Conservation (phyloP, 2,797 vertebrate genomes). For the Gambusia yucatana region DNA sequence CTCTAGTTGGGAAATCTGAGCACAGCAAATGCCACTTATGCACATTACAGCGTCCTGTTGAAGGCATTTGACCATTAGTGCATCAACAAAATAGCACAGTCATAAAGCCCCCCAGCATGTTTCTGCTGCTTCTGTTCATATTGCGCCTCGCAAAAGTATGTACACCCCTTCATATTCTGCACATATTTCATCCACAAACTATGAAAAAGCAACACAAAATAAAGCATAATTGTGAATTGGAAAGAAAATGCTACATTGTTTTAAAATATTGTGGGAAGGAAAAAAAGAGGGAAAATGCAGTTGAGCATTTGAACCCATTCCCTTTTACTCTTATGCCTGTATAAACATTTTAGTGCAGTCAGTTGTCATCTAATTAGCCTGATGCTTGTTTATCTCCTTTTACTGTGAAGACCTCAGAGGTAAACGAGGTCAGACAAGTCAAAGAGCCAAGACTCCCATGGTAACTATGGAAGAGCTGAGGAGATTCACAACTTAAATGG, state of each 20-base stretch:
- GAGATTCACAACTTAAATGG: neutral
- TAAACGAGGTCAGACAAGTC: neutral
- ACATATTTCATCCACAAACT: neutral
- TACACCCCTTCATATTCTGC: neutral
- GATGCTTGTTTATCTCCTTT: neutral
- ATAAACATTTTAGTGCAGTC: neutral
- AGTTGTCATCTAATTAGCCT: neutral
- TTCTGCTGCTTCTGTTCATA: conserved; percentile 47
- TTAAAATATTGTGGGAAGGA: neutral
- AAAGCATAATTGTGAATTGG: neutral
- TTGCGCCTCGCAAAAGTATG: neutral
- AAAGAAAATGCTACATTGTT: neutral
- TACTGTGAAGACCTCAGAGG: neutral
- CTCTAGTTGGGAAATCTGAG: conserved; percentile 62
- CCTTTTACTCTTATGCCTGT: neutral
- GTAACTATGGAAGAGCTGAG: neutral
- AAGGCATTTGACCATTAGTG: conserved; percentile 50
- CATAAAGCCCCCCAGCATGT: conserved; percentile 39
- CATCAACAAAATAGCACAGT: conserved; percentile 34
- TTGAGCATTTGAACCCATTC: neutral
- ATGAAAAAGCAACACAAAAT: neutral
- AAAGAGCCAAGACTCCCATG: neutral
- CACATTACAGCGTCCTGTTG: conserved; percentile 48
- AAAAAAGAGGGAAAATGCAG: neutral
- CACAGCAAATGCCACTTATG: conserved; percentile 63